These are phyloP conservation scores for Sussaba pulchella DNA, from an alignment of 2,888 invertebrate genomes.

Conservation along the genomic window DNA sequence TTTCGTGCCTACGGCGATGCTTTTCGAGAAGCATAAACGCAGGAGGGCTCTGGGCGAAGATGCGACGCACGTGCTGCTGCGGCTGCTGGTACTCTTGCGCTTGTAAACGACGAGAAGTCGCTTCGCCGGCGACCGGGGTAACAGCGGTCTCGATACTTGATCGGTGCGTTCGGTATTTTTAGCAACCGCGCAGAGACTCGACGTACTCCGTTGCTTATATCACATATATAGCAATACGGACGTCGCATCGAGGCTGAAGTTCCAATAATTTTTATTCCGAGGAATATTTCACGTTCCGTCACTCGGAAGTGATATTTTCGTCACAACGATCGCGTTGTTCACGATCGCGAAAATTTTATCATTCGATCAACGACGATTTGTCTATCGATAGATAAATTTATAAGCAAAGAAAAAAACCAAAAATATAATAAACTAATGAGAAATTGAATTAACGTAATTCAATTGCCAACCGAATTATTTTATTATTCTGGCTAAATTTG, in stretches of 20 bases:
- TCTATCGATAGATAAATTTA: too few relatives aligned
- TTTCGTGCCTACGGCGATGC: slow-evolving; percentile 6
- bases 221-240: slow-evolving; percentile 22
- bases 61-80: slow-evolving; percentile 52
- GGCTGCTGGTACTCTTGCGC: not conserved
- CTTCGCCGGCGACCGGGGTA: slow-evolving; percentile 54
- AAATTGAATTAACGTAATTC: too few relatives aligned
- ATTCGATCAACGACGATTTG: too few relatives aligned
- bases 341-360: too few relatives aligned
- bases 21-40: slow-evolving; percentile 33
- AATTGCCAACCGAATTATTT: too few relatives aligned
- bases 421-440: too few relatives aligned
- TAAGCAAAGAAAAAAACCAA: too few relatives aligned
- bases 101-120: slow-evolving; percentile 53
- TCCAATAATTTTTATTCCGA: slow-evolving; percentile 68
- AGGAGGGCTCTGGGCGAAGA: slow-evolving; percentile 36
- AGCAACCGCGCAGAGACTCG: slow-evolving; percentile 66
- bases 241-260: slow-evolving; percentile 69
- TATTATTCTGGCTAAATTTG: too few relatives aligned
- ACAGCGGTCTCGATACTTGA: slow-evolving; percentile 78
- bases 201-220: slow-evolving; percentile 40
- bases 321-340: not conserved
- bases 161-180: slow-evolving; percentile 78
- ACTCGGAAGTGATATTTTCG: not conserved
- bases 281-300: slow-evolving; percentile 23